A percentile compares a stretch with the other conserved stretches of the same genome.
phyloP scores from a whole-genome alignment of 1,140 invertebrate species.

The Dufourea novaeangliae region DNA sequence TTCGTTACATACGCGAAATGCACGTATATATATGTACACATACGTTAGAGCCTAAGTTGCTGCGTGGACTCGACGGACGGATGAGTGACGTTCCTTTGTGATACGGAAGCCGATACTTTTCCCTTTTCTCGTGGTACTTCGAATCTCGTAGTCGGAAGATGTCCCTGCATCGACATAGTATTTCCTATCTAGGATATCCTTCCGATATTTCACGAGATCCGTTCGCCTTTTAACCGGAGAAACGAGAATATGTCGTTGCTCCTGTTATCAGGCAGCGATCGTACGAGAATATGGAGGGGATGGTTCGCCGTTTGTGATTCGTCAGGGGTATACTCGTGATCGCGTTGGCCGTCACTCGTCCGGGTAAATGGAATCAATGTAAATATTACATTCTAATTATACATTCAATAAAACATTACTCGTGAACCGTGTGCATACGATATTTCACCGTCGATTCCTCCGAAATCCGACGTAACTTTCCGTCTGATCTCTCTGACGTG shows the following conservation, averaged over 20 bases:
- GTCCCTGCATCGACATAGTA: too few species aligned
- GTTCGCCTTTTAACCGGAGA: not conserved
- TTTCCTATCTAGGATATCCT: too few species aligned
- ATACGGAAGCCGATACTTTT: not conserved
- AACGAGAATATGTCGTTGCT: not conserved
- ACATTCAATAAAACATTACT: constrained; percentile 69
- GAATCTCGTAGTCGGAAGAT: not conserved
- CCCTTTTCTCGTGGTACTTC: too few species aligned
- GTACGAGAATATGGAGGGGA: not conserved
- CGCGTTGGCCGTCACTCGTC: constrained; percentile 39
- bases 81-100: not conserved
- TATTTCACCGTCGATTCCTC: not conserved
- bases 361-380: constrained; percentile 68
- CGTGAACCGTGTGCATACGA: constrained; percentile 35
- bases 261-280: not conserved
- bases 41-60: constrained; percentile 16
- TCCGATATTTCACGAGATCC: not conserved
- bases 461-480: too few species aligned
- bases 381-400: constrained; percentile 65
- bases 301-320: not conserved
- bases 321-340: not conserved
- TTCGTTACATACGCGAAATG: constrained; percentile 40
- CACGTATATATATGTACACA: constrained; percentile 12
- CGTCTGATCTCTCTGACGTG: too few species aligned
- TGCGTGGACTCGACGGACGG: not conserved